These are phyloP conservation scores for Camelus dromedarius DNA, from an alignment of 2,113 vertebrate species.

Conservation along the genomic window DNA sequence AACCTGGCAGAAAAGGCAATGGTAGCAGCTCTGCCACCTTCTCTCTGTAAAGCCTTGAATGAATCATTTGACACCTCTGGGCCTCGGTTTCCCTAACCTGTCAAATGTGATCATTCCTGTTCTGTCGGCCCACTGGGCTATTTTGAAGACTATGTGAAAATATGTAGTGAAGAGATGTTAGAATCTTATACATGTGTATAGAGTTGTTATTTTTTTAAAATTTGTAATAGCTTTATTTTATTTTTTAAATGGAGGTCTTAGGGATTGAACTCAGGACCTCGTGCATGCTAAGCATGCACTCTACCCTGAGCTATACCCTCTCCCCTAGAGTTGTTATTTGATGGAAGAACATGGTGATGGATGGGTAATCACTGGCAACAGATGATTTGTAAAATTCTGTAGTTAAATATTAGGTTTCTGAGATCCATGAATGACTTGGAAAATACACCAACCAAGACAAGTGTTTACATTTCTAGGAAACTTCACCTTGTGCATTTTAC, in stretches of 20 bases:
- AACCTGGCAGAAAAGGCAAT: neutral
- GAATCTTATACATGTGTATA: neutral
- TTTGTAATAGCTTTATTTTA: no score
- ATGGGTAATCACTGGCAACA: neutral
- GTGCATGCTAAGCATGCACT: no score
- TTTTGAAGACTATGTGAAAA: neutral
- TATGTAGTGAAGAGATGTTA: neutral
- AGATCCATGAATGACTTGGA: neutral
- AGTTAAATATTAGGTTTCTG: neutral
- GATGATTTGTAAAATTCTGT: neutral
- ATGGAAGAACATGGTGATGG: neutral
- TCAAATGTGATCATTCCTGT: neutral
- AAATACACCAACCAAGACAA: neutral
- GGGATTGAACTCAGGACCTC: no score
- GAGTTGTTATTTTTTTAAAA: neutral
- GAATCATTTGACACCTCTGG: neutral
- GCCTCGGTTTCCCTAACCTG: neutral
- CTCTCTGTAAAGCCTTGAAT: neutral
- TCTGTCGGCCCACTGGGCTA: neutral
- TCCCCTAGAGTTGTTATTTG: neutral
- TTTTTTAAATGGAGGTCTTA: no score
- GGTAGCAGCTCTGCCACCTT: accelerated
- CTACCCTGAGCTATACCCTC: no score
- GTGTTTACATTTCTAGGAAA: neutral
- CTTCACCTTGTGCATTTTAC: neutral